Evolutionary conservation across 2,888 invertebrate species (phyloP).

Genomic region (Petrophora chlorosata): DNA sequence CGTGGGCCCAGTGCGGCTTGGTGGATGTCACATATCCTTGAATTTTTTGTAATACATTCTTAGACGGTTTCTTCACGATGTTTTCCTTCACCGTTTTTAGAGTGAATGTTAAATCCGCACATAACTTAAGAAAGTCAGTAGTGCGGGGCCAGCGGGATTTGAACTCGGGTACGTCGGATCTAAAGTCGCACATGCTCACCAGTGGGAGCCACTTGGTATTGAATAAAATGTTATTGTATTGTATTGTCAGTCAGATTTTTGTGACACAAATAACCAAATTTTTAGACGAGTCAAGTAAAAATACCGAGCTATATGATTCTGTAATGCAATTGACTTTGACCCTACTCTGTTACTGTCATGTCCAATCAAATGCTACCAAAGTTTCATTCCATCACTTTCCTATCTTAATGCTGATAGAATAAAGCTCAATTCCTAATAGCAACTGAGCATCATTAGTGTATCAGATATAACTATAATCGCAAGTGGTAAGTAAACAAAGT

Average conservation of each 20-base stretch:
- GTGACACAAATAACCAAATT: conserved; percentile 29
- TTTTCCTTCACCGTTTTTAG: too few species aligned
- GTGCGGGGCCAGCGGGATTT: too few species aligned
- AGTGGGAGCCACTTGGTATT: too few species aligned
- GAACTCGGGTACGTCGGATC: too few species aligned
- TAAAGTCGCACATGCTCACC: too few species aligned
- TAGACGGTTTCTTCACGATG: too few species aligned
- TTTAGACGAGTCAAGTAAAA: conserved; percentile 49
- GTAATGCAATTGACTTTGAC: conserved; percentile 58
- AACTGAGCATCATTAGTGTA: conserved; percentile 6
- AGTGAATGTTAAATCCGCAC: too few species aligned
- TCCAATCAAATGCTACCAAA: conserved; percentile 52
- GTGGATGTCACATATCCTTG: too few species aligned
- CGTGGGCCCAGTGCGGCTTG: too few species aligned
- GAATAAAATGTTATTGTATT: too few species aligned
- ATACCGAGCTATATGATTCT: conserved; percentile 47
- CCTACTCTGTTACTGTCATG: conserved; percentile 63
- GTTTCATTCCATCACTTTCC: background rate
- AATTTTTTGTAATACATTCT: too few species aligned
- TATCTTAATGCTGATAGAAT: background rate
- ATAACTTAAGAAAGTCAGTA: too few species aligned
- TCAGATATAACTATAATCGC: conserved; percentile 2
- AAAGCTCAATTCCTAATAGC: conserved; percentile 1
- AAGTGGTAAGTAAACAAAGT: conserved; percentile 1
- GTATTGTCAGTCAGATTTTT: background rate